phyloP scores from a whole-genome alignment of 2,113 vertebrate genomes.

The Pseudonaja textilis region DNA sequence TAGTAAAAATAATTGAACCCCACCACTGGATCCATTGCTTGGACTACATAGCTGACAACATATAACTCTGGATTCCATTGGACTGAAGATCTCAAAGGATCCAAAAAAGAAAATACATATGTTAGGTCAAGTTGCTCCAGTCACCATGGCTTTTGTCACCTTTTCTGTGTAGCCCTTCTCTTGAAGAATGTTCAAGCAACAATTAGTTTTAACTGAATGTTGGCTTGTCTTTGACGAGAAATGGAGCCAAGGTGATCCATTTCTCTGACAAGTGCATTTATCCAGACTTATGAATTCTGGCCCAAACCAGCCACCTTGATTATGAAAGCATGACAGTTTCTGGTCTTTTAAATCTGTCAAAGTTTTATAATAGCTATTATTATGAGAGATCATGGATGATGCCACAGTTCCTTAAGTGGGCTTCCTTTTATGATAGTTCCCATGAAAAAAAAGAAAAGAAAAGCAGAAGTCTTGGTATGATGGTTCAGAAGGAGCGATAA shows the following conservation, averaged over 20 bases:
- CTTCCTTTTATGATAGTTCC: background rate
- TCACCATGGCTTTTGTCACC: background rate
- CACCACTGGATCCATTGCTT: background rate
- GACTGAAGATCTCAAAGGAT: background rate
- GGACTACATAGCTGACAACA: background rate
- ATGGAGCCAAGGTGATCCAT: background rate
- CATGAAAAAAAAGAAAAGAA: background rate
- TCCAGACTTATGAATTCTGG: background rate
- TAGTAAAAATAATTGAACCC: too few relatives aligned
- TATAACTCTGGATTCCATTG: background rate
- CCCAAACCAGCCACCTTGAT: background rate
- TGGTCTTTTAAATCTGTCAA: background rate
- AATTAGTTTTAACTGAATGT: background rate
- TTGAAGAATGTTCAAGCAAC: background rate
- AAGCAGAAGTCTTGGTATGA: rapidly evolving
- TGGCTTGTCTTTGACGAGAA: background rate
- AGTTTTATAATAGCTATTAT: background rate
- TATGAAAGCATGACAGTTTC: background rate
- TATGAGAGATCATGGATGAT: background rate
- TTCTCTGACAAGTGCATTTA: background rate
- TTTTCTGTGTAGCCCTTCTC: background rate
- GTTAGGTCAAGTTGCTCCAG: background rate
- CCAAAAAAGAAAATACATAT: background rate
- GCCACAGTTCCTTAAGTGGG: background rate
- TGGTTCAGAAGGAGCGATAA: background rate